phyloP scores from a whole-genome alignment of 2,888 invertebrate species.

The Autographa gamma region DNA sequence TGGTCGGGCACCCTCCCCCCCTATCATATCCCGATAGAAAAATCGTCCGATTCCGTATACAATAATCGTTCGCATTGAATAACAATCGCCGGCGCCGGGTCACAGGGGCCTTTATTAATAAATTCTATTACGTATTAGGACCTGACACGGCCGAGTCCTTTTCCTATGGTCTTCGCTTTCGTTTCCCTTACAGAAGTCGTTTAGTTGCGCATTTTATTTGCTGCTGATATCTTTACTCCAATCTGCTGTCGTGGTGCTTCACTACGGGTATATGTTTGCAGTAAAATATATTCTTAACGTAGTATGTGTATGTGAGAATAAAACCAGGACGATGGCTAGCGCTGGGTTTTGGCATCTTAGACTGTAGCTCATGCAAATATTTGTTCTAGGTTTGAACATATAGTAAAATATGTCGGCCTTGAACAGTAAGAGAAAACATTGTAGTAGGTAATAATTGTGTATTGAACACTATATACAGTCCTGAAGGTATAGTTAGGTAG shows the following conservation, averaged over 20 bases:
- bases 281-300: constrained; percentile 5
- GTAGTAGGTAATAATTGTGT: too few species aligned
- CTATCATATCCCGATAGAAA: constrained; percentile 52
- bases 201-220: constrained; percentile 45
- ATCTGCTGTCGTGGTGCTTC: constrained; percentile 18
- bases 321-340: neutral
- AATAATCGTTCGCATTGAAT: constrained; percentile 68
- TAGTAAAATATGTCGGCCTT: too few species aligned
- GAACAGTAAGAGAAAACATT: too few species aligned
- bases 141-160: constrained; percentile 30
- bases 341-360: neutral
- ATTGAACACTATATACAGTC: too few species aligned
- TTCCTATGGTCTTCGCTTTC: constrained; percentile 39
- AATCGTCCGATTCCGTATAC: constrained; percentile 60
- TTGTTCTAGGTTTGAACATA: too few species aligned
- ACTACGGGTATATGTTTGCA: constrained; percentile 1
- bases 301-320: neutral
- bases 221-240: constrained; percentile 25
- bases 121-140: constrained; percentile 58
- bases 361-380: neutral
- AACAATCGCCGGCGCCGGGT: constrained; percentile 54
- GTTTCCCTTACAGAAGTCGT: constrained; percentile 27
- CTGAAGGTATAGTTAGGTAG: too few species aligned
- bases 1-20: constrained; percentile 13
- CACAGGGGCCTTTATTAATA: constrained; percentile 60